These are phyloP conservation scores for Aurelia sp. DNA, from an alignment of 30 jellyfish, hydroid and myxozoan species.

Conservation along the genomic window DNA sequence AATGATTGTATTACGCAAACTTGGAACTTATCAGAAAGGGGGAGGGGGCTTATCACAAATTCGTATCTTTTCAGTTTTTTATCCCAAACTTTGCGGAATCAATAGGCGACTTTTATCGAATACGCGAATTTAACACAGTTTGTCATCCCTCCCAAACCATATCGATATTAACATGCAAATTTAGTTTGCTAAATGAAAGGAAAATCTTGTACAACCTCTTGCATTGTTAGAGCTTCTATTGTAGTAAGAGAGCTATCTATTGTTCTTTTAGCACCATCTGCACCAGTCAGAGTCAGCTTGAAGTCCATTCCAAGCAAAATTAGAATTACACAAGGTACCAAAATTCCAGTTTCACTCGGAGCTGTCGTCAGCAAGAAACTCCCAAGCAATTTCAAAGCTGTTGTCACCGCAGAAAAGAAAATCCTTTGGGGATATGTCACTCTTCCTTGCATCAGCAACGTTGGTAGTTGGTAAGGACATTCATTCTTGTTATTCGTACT, in stretches of 20 bases:
- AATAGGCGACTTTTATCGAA: too few species aligned
- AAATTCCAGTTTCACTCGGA: constrained; percentile 26
- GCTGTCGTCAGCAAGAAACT: constrained; percentile 22
- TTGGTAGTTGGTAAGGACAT: constrained; percentile 65
- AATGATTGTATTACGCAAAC: too few species aligned
- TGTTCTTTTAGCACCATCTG: not conserved
- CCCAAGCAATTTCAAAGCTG: constrained; percentile 15
- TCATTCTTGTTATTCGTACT: not conserved
- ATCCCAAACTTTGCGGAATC: too few species aligned
- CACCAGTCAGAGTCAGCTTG: not conserved
- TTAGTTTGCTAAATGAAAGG: too few species aligned
- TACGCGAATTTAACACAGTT: too few species aligned
- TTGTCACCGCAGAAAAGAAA: constrained; percentile 37
- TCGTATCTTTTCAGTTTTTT: too few species aligned
- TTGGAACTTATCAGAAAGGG: too few species aligned
- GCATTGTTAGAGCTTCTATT: too few species aligned
- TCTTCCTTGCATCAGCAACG: constrained; percentile 58
- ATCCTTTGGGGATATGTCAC: constrained; percentile 47
- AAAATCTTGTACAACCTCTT: too few species aligned
- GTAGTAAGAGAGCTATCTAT: not conserved
- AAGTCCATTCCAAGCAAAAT: constrained; percentile 44
- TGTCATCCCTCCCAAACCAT: too few species aligned
- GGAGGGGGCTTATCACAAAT: too few species aligned
- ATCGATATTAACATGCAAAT: too few species aligned
- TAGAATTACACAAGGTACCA: constrained; percentile 31